These are phyloP conservation scores for Synaphobranchus kaupii DNA, from an alignment of 2,797 vertebrate genomes.

Conservation along the genomic window DNA sequence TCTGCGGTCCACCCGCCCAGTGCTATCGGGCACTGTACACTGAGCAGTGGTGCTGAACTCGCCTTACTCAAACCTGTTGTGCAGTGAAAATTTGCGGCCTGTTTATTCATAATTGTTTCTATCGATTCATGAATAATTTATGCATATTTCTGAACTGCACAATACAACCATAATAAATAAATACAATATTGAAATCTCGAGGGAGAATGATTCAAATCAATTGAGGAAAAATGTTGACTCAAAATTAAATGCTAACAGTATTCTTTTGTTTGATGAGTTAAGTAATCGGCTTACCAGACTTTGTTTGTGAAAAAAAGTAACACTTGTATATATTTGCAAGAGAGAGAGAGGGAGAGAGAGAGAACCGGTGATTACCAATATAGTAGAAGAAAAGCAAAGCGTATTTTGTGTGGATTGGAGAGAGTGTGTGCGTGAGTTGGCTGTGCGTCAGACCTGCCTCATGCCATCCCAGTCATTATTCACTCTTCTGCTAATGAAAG, in stretches of 20 bases:
- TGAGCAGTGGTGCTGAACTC: background rate
- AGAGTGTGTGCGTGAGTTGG: background rate
- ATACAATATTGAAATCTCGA: background rate
- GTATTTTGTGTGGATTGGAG: background rate
- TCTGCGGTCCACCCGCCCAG: no score
- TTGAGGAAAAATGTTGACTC: no score
- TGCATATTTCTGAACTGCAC: constrained; percentile 25
- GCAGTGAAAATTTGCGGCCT: no score
- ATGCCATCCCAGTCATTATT: constrained; percentile 33
- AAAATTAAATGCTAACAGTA: background rate
- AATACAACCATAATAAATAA: background rate
- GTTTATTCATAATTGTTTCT: constrained; percentile 5
- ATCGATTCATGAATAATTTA: constrained; percentile 52
- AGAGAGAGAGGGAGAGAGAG: background rate
- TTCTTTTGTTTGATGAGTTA: no score
- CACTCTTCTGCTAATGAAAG: constrained; percentile 41
- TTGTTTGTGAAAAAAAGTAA: background rate
- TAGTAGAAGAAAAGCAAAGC: background rate
- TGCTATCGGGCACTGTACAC: background rate
- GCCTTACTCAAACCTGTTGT: background rate
- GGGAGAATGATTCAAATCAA: no score
- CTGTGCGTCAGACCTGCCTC: background rate
- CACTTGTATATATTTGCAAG: background rate
- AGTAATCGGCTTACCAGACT: background rate
- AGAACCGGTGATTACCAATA: no score